A percentile compares a stretch with the other conserved stretches of the same genome.
Evolutionary conservation across 2,797 vertebrate genomes (phyloP).

Genomic region (Cichlasoma orientale): DNA sequence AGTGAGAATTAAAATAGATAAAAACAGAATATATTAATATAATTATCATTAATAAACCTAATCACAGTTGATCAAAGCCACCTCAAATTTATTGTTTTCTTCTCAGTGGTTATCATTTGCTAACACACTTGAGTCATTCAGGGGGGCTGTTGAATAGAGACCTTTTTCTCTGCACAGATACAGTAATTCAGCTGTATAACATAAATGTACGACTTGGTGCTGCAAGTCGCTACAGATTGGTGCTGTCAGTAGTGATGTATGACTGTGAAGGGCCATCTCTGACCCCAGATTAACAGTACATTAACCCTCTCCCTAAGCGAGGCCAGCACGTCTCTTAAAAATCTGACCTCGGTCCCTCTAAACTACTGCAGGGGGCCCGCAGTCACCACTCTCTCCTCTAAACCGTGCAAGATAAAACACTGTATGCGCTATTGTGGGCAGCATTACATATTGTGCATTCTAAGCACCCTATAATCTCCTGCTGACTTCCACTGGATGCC

Average conservation of each 20-base stretch:
- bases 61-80: neutral
- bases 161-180: slow-evolving; percentile 1
- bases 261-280: slow-evolving; percentile 66
- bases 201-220: slow-evolving; percentile 17
- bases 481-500: slow-evolving; percentile 30
- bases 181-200: slow-evolving; percentile 11
- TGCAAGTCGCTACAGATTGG: slow-evolving; percentile 49
- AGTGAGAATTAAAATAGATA: neutral
- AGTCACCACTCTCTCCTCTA: slow-evolving; percentile 47
- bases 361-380: slow-evolving; percentile 74
- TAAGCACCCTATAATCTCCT: slow-evolving; percentile 39
- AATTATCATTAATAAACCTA: neutral
- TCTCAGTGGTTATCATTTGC: neutral
- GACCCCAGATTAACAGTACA: slow-evolving; percentile 82
- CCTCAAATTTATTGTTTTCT: neutral
- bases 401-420: slow-evolving; percentile 65
- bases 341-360: slow-evolving; percentile 74
- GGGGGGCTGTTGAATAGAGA: neutral
- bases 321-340: slow-evolving; percentile 73
- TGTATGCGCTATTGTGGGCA: slow-evolving; percentile 68
- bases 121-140: neutral
- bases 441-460: slow-evolving; percentile 67
- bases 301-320: slow-evolving; percentile 74
- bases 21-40: accelerated
- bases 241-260: slow-evolving; percentile 76